phyloP scores from a whole-genome alignment of 2,113 vertebrate genomes.

The Xenotilapia flavipinnis region DNA sequence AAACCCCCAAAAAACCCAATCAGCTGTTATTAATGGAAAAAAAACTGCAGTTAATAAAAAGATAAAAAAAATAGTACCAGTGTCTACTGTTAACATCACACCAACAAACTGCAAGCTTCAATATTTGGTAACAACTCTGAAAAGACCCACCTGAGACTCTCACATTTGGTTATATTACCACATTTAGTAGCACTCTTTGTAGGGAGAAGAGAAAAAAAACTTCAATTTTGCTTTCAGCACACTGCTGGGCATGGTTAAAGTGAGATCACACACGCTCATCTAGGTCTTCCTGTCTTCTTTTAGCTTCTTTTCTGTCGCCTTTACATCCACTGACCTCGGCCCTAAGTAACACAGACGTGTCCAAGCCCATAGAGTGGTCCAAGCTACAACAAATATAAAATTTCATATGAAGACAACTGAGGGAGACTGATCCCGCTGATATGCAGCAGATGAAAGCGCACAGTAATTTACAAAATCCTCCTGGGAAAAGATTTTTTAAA shows the following conservation, averaged over 20 bases:
- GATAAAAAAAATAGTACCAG: not conserved
- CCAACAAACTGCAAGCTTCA: not conserved
- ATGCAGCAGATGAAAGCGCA: not conserved
- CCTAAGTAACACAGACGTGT: not conserved
- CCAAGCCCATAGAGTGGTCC: not conserved
- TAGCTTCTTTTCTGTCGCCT: not conserved
- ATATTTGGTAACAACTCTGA: not conserved
- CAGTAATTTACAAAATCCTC: not conserved
- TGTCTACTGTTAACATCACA: not conserved
- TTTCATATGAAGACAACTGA: not conserved
- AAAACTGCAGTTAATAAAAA: not conserved
- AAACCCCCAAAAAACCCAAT: accelerated
- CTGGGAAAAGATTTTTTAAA: not conserved
- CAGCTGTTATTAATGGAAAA: not conserved
- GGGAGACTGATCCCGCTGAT: not conserved
- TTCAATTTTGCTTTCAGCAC: not conserved
- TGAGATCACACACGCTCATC: not conserved
- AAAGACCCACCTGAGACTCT: not conserved
- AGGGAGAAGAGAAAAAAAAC: not conserved
- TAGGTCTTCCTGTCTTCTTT: not conserved
- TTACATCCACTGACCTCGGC: not conserved
- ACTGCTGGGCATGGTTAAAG: not conserved
- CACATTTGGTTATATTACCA: not conserved
- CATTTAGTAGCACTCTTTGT: not conserved
- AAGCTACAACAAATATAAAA: not conserved